A percentile compares a stretch with the other conserved stretches of the same genome.
phyloP scores from a whole-genome alignment of 2,888 invertebrate genomes.

The Eurois occulta region DNA sequence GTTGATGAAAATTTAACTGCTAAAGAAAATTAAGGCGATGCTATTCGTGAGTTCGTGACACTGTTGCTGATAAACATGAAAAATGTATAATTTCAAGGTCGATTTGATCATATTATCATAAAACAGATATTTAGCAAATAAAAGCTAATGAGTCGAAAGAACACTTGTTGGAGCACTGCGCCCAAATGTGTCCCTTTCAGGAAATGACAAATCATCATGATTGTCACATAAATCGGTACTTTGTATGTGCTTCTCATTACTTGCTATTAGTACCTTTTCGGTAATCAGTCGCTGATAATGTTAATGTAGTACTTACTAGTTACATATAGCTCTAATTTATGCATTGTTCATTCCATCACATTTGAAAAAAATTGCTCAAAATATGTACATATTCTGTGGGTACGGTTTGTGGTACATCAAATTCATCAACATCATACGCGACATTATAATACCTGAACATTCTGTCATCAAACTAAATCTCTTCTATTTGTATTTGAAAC shows the following conservation, averaged over 20 bases:
- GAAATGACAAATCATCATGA: background rate
- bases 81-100: background rate
- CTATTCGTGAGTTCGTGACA: background rate
- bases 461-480: conserved; percentile 14
- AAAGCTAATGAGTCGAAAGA: background rate
- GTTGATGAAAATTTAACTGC: background rate
- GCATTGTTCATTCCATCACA: background rate
- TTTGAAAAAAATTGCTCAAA: background rate
- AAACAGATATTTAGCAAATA: background rate
- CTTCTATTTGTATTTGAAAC: conserved; percentile 25
- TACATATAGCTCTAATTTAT: conserved; percentile 1
- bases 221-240: conserved; percentile 3
- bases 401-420: background rate
- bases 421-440: conserved; percentile 12
- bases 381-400: background rate
- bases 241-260: conserved; percentile 10
- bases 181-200: background rate
- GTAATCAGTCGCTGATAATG: conserved; percentile 19
- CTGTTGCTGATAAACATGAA: background rate
- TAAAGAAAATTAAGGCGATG: background rate
- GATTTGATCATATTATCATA: background rate
- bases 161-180: background rate
- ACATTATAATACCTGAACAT: conserved; percentile 3
- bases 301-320: conserved; percentile 2
- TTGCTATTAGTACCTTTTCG: background rate